Evolutionary conservation across 2,888 invertebrate genomes (phyloP).

Genomic region (Protula sp.): DNA sequence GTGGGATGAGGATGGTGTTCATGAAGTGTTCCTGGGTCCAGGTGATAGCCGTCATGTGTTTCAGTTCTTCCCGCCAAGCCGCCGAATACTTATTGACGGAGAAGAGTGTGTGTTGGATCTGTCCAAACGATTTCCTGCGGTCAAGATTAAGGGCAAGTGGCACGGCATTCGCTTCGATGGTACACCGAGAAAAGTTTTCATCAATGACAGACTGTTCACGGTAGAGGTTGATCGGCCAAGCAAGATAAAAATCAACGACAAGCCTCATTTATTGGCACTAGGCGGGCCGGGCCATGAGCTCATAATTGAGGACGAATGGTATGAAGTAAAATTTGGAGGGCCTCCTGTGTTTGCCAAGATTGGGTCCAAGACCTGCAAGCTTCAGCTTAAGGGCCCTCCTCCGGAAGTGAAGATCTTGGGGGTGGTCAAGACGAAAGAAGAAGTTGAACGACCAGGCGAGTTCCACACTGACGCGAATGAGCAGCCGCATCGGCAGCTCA

Average conservation of each 20-base stretch:
- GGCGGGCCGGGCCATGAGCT: constrained; percentile 54
- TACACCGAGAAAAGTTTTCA: constrained; percentile 82
- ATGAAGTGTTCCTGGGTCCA: constrained; percentile 56
- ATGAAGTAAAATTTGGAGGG: constrained; percentile 86
- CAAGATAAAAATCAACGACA: constrained; percentile 56
- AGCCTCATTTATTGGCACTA: constrained; percentile 43
- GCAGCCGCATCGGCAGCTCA: not conserved
- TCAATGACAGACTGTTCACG: constrained; percentile 70
- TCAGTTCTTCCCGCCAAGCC: constrained; percentile 77
- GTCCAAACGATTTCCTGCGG: constrained; percentile 38
- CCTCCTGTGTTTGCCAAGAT: constrained; percentile 76
- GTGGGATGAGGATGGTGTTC: constrained; percentile 73
- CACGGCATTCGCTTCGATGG: constrained; percentile 78
- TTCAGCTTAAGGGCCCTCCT: constrained; percentile 77
- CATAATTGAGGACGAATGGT: constrained; percentile 50
- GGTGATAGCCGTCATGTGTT: constrained; percentile 72
- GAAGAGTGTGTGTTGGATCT: constrained; percentile 43
- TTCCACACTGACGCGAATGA: not conserved
- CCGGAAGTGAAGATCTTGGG: constrained; percentile 83
- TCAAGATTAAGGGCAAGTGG: constrained; percentile 50
- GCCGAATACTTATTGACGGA: constrained; percentile 75
- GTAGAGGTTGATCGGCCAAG: constrained; percentile 40
- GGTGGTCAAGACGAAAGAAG: constrained; percentile 11
- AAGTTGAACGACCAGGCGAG: too few relatives aligned
- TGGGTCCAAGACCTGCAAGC: constrained; percentile 66